Evolutionary conservation across 2,113 vertebrate genomes (phyloP), one percentile per base, ranked within the genome.

Genomic region (Oenanthe oenanthe): DNA sequence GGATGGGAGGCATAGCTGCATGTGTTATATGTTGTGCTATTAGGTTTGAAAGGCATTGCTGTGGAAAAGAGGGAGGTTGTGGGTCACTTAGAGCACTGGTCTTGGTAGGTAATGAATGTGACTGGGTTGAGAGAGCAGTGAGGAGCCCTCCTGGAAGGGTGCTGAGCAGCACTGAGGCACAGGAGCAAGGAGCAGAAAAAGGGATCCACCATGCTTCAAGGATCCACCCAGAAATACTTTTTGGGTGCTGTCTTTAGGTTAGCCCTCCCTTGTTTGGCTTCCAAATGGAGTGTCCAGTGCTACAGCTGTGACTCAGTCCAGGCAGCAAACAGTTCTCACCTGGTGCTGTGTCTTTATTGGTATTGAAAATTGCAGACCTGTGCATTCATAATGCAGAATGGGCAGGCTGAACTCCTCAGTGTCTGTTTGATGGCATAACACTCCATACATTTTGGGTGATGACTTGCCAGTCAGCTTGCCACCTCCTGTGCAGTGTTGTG

Each of bases 121-220:
- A 19, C 1, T 54, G 12, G 13, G 12, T 58, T 0, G 9, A 48
- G 18, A 28, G 17, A 86, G 14, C 1, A 2, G 12, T 34, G 22
- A 0, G 1, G 29, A 47, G 7, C 7, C 5, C 5, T 3, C 28
- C 24, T 6, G 14, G 18, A 36, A 56, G 15, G 20, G 9, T 29
- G 22, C 32, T 34, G 19, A 40, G 26, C 19, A 38, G n/a, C 17
- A 5, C 4, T 0, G 7, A 28, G 13, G 12, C 17, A 38, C 26
- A 21, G 26, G 32, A 63, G 14, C 12, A 42, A 53, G 29, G 4
- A 32, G 4, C 0, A 1, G 31, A 47, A 40, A 18, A 4, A 31
- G 3, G 2, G 6, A 5, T 72, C 54, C 3, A 9, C 4, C 8
- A 34, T 7, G 7, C 28, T 73, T 63, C 0, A 3, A 34, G 40